A percentile compares a stretch with the other conserved stretches of the same genome.
phyloP scores from a whole-genome alignment of 1,140 invertebrate species.

The Drosophila ficusphila region DNA sequence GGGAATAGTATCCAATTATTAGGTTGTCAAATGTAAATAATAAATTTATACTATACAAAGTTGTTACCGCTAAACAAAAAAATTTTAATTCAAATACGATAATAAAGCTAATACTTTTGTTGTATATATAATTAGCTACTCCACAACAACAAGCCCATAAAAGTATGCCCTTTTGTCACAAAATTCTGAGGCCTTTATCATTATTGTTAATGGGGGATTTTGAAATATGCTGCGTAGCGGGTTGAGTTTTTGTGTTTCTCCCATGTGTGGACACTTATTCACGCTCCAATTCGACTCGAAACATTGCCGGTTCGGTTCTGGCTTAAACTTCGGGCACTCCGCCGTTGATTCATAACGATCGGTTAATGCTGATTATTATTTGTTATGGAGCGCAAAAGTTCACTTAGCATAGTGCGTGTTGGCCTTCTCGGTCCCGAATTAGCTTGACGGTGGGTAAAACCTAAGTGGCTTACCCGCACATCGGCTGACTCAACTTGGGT shows the following conservation, averaged over 20 bases:
- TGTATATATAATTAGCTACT: neutral
- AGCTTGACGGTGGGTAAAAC: constrained; percentile 60
- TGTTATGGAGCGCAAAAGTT: constrained; percentile 44
- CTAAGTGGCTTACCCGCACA: constrained; percentile 16
- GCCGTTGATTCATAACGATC: constrained; percentile 59
- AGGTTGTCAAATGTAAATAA: too few species aligned
- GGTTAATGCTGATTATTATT: constrained; percentile 21
- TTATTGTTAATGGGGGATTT: constrained; percentile 9
- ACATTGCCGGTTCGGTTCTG: constrained; percentile 32
- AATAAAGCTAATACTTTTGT: neutral
- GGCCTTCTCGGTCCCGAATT: constrained; percentile 60
- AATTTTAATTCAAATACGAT: too few species aligned
- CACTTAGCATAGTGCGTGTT: constrained; percentile 59
- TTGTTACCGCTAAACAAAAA: too few species aligned
- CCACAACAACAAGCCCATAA: neutral
- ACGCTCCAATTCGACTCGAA: constrained; percentile 59
- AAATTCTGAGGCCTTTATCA: neutral
- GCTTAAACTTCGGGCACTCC: constrained; percentile 18
- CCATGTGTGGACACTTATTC: constrained; percentile 59
- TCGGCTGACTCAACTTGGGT: constrained; percentile 36
- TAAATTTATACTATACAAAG: too few species aligned
- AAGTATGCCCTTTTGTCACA: neutral
- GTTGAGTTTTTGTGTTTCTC: neutral
- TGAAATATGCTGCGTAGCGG: constrained; percentile 10
- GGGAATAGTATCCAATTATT: too few species aligned